Evolutionary conservation across 2,888 invertebrate species (phyloP).

Genomic region (Macrosoma leucophasiata): DNA sequence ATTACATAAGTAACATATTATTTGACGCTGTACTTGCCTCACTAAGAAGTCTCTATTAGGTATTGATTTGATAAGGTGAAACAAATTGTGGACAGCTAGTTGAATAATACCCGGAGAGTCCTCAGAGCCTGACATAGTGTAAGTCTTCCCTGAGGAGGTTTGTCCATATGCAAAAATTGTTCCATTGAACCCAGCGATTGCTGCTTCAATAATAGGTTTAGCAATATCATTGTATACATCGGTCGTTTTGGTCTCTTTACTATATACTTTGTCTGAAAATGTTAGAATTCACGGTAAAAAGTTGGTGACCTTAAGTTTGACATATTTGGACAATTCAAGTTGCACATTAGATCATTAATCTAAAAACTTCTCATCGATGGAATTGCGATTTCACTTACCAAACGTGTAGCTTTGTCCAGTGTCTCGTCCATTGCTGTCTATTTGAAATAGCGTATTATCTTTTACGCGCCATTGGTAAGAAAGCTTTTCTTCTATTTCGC

Average conservation of each 20-base stretch:
- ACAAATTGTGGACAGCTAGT: constrained; percentile 81
- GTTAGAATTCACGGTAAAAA: too few species aligned
- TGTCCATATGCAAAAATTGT: constrained; percentile 95
- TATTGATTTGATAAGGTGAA: constrained; percentile 77
- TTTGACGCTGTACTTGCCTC: constrained; percentile 54
- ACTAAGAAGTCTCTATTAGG: constrained; percentile 84
- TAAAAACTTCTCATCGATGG: background rate
- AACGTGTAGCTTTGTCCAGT: constrained; percentile 48
- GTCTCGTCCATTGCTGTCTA: constrained; percentile 69
- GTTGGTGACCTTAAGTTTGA: background rate
- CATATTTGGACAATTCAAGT: constrained; percentile 5
- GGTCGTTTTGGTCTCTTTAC: constrained; percentile 71
- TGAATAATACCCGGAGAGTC: constrained; percentile 84
- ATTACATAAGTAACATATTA: background rate
- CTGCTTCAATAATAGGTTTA: constrained; percentile 82
- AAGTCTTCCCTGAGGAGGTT: constrained; percentile 92
- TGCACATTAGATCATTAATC: constrained; percentile 5
- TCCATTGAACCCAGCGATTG: constrained; percentile 86
- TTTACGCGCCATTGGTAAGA: constrained; percentile 77
- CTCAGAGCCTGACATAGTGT: constrained; percentile 86
- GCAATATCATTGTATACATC: constrained; percentile 81
- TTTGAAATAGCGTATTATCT: constrained; percentile 74
- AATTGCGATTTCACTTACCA: constrained; percentile 40
- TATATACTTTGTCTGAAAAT: constrained; percentile 84
- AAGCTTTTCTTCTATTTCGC: constrained; percentile 77